Evolutionary conservation across 2,888 invertebrate species (phyloP).

Genomic region (Heliconius aoede): DNA sequence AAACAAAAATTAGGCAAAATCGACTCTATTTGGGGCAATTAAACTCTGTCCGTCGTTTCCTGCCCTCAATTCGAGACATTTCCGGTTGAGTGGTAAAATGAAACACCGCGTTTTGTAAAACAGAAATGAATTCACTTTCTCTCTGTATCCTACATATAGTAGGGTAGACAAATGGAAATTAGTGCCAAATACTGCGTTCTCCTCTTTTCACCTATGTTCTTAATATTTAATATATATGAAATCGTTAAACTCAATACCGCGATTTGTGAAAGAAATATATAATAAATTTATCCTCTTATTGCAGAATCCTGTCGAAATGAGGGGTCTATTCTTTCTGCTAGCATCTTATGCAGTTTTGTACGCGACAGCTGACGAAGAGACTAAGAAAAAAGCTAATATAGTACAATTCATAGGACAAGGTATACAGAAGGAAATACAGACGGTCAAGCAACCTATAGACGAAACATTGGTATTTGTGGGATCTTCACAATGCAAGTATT

Average conservation of each 20-base stretch:
- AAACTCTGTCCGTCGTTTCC: background rate
- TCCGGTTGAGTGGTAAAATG: too few relatives aligned
- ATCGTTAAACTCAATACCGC: background rate
- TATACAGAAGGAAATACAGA: constrained; percentile 54
- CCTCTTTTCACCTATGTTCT: background rate
- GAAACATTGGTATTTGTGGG: constrained; percentile 55
- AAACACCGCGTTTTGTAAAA: background rate
- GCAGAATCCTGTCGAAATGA: constrained; percentile 27
- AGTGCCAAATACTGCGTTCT: background rate
- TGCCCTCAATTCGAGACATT: background rate
- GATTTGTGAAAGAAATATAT: background rate
- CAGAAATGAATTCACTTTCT: background rate
- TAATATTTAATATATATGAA: background rate
- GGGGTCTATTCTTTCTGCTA: constrained; percentile 2
- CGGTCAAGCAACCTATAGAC: constrained; percentile 60
- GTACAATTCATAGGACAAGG: constrained; percentile 34
- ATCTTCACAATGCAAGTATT: constrained; percentile 59
- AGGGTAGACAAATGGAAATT: background rate
- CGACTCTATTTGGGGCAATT: too few relatives aligned
- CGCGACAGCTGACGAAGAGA: constrained; percentile 9
- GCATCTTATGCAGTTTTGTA: constrained; percentile 9
- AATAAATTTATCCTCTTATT: background rate
- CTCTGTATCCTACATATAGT: background rate
- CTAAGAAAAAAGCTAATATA: background rate
- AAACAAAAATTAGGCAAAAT: too few relatives aligned